Evolutionary conservation across 1,140 invertebrate species (phyloP).

Genomic region (Elysia chlorotica): DNA sequence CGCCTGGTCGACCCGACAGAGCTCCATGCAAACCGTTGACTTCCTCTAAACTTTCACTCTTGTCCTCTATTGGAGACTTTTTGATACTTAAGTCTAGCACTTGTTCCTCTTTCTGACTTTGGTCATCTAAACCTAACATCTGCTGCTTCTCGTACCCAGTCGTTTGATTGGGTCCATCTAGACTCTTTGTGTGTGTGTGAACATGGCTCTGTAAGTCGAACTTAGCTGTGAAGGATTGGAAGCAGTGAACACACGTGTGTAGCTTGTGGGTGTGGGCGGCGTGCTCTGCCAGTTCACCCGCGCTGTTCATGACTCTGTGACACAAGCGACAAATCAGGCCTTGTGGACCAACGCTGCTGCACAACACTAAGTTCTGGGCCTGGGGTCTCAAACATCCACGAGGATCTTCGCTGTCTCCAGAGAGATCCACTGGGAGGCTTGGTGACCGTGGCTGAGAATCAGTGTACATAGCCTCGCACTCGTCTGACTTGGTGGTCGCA

Average conservation of each 20-base stretch:
- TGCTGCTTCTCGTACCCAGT: slow-evolving; percentile 42
- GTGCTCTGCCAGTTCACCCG: slow-evolving; percentile 38
- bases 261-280: slow-evolving; percentile 37
- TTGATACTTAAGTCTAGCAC: not conserved
- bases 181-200: slow-evolving; percentile 62
- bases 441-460: not conserved
- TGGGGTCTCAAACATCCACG: no score
- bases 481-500: not conserved
- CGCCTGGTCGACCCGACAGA: not conserved
- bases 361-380: not conserved
- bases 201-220: slow-evolving; percentile 84
- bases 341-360: no score
- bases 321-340: slow-evolving; percentile 41
- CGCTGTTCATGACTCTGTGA: slow-evolving; percentile 26
- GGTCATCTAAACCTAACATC: slow-evolving; percentile 20
- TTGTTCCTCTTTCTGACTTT: not conserved
- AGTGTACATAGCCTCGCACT: not conserved
- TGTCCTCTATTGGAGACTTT: not conserved
- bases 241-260: slow-evolving; percentile 44
- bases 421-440: not conserved
- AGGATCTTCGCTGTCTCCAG: not conserved
- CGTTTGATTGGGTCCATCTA: no score
- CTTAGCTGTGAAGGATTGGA: slow-evolving; percentile 45
- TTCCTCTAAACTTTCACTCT: not conserved
- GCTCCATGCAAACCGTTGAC: not conserved